Conservation (phyloP, 2,113 vertebrate species). For the Lamprotornis superbus region DNA sequence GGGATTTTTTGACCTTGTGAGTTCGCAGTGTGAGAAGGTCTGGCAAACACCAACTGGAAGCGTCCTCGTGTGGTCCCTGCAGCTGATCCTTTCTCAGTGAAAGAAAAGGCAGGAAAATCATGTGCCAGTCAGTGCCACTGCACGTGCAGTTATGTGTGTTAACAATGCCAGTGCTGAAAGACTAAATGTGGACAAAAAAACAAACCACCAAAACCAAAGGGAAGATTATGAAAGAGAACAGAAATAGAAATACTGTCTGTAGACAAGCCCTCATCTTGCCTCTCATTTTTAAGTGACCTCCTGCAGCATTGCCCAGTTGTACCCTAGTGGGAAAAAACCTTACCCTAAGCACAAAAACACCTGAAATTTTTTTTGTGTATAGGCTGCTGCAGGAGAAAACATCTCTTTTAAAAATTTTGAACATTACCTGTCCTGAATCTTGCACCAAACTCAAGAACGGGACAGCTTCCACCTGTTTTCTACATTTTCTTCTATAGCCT, state of each 20-base stretch:
- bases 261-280: neutral
- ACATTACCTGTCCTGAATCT: neutral
- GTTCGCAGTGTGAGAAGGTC: neutral
- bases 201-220: neutral
- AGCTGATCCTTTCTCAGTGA: neutral
- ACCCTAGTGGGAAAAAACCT: neutral
- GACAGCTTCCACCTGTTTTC: neutral
- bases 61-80: neutral
- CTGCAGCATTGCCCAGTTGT: neutral
- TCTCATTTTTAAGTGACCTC: neutral
- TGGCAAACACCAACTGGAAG: neutral
- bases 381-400: neutral
- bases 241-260: neutral
- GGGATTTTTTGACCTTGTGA: neutral
- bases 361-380: neutral
- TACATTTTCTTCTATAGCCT: neutral
- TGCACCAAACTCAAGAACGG: neutral
- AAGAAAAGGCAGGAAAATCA: neutral
- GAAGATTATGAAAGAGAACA: neutral
- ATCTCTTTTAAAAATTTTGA: neutral
- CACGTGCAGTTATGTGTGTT: rapidly evolving
- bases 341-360: neutral
- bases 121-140: neutral
- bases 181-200: neutral
- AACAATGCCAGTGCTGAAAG: neutral